phyloP scores from a whole-genome alignment of 2,888 invertebrate genomes.

The Sicus ferrugineus region DNA sequence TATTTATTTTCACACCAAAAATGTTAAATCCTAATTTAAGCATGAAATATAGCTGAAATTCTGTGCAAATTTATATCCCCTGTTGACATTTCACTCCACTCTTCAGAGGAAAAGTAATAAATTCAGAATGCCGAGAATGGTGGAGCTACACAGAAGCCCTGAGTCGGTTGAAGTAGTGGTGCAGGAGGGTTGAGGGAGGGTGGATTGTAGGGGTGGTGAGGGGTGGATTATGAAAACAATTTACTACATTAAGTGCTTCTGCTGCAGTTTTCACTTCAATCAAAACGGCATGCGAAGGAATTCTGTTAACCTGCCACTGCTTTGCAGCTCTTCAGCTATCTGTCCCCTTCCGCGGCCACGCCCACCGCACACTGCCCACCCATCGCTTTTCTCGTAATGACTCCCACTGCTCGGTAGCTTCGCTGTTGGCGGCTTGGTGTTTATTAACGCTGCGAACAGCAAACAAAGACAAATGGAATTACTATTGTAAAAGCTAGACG shows the following conservation, averaged over 20 bases:
- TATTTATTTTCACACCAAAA: not conserved
- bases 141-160: not conserved
- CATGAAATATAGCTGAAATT: too few relatives aligned
- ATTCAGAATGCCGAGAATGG: not conserved
- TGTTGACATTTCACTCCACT: not conserved
- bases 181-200: not conserved
- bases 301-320: not conserved
- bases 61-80: not conserved
- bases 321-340: not conserved
- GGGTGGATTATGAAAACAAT: not conserved
- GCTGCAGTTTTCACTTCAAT: not conserved
- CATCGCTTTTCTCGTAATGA: not conserved
- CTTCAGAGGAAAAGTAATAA: not conserved
- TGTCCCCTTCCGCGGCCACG: not conserved
- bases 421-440: constrained; percentile 1
- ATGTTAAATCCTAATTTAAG: not conserved
- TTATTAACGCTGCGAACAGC: constrained; percentile 6
- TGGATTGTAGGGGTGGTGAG: not conserved
- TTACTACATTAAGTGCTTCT: not conserved
- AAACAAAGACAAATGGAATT: constrained; percentile 20
- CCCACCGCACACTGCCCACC: not conserved
- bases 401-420: not conserved
- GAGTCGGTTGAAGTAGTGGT: not conserved
- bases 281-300: not conserved
- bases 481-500: not conserved